phyloP scores from a whole-genome alignment of 2,113 vertebrate species.

The Cinclus mexicanus region DNA sequence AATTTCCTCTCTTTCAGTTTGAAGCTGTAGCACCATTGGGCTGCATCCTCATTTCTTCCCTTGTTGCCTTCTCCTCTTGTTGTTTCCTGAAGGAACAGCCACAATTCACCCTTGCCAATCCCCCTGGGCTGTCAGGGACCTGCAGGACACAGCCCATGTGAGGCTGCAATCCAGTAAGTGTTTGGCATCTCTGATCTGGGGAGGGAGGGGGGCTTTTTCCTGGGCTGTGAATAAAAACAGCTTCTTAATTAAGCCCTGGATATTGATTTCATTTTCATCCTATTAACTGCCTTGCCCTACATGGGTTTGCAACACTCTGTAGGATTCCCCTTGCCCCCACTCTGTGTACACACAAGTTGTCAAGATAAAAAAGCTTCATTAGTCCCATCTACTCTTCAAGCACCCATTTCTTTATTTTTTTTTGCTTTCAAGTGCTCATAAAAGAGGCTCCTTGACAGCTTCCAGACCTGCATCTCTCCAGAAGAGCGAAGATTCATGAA shows the following conservation, averaged over 20 bases:
- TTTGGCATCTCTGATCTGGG: background rate
- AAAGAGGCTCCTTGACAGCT: slow-evolving; percentile 31
- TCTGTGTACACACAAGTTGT: background rate
- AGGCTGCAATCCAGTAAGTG: background rate
- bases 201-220: background rate
- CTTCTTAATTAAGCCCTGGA: slow-evolving; percentile 29
- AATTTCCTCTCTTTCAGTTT: background rate
- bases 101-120: background rate
- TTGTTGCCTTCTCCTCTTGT: background rate
- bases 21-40: no score
- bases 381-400: slow-evolving; percentile 14
- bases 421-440: slow-evolving; percentile 35
- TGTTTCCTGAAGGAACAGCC: background rate
- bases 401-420: background rate
- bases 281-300: slow-evolving; percentile 30
- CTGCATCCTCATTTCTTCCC: background rate
- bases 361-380: slow-evolving; percentile 45
- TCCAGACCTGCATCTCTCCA: slow-evolving; percentile 1
- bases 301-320: background rate
- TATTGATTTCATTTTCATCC: slow-evolving; percentile 52
- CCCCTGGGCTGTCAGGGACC: background rate
- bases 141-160: background rate
- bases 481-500: background rate
- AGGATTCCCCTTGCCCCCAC: slow-evolving; percentile 5
- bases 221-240: background rate